These are phyloP conservation scores for Alitta virens DNA, from an alignment of 2,888 invertebrate species.

Conservation along the genomic window DNA sequence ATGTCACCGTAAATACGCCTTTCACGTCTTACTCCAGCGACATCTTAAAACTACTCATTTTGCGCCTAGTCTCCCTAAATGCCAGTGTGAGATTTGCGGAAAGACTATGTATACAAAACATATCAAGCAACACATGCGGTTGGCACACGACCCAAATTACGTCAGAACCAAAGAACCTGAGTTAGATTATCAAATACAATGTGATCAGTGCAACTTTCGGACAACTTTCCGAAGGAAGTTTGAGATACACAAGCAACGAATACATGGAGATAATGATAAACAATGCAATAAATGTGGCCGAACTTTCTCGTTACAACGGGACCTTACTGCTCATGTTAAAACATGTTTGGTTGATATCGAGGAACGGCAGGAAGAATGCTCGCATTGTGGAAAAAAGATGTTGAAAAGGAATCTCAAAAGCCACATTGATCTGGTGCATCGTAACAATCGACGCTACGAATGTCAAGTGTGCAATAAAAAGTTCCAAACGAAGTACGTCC, in stretches of 20 bases:
- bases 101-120: neutral
- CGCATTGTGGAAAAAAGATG: conserved; percentile 2
- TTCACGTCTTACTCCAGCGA: neutral
- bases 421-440: conserved; percentile 3
- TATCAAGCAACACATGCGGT: conserved; percentile 1
- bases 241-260: neutral
- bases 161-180: neutral
- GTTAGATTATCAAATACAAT: neutral
- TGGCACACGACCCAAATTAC: conserved; percentile 6
- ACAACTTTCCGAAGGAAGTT: neutral
- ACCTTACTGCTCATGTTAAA: neutral
- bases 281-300: neutral
- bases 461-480: neutral
- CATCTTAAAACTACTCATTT: neutral
- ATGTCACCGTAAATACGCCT: neutral
- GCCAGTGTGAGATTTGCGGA: neutral
- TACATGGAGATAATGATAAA: neutral
- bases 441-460: neutral
- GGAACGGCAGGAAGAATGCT: neutral
- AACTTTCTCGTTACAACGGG: neutral
- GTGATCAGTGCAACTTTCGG: neutral
- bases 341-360: neutral
- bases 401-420: conserved; percentile 5
- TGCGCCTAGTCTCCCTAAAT: neutral
- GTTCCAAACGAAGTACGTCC: conserved; percentile 7